A percentile compares a stretch with the other conserved stretches of the same genome.
Evolutionary conservation across 2,113 vertebrate species (phyloP).

Genomic region (Notechis scutatus): DNA sequence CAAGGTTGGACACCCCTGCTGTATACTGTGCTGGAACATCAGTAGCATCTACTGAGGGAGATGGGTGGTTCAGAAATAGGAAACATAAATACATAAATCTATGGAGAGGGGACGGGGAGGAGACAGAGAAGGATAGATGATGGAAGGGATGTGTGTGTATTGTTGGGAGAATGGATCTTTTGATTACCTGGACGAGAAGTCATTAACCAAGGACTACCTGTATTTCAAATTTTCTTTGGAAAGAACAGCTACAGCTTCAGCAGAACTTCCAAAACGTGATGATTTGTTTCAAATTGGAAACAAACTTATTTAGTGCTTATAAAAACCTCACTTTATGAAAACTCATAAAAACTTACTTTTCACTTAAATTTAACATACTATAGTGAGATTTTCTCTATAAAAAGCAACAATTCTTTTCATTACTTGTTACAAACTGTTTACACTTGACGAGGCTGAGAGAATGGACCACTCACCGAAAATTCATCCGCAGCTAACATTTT

Average conservation of each 20-base stretch:
- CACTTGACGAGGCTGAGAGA: background rate
- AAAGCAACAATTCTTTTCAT: background rate
- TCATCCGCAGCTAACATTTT: slow-evolving; percentile 70
- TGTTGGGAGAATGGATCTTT: background rate
- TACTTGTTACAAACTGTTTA: background rate
- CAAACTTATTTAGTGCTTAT: background rate
- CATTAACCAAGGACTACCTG: background rate
- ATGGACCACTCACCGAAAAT: slow-evolving; percentile 65
- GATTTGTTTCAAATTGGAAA: background rate
- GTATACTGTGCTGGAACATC: background rate
- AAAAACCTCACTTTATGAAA: background rate
- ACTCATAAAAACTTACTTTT: background rate
- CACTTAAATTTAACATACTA: background rate
- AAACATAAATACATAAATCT: background rate
- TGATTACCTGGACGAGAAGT: background rate
- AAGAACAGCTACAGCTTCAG: background rate
- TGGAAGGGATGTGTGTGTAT: background rate
- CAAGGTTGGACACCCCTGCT: no score
- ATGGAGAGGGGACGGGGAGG: background rate
- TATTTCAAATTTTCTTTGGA: background rate
- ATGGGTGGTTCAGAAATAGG: background rate
- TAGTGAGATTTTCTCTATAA: background rate
- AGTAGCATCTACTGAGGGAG: background rate
- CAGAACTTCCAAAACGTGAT: background rate
- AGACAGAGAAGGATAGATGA: background rate